Conservation (phyloP, 2,113 vertebrate species). For the Lycaon pictus region DNA sequence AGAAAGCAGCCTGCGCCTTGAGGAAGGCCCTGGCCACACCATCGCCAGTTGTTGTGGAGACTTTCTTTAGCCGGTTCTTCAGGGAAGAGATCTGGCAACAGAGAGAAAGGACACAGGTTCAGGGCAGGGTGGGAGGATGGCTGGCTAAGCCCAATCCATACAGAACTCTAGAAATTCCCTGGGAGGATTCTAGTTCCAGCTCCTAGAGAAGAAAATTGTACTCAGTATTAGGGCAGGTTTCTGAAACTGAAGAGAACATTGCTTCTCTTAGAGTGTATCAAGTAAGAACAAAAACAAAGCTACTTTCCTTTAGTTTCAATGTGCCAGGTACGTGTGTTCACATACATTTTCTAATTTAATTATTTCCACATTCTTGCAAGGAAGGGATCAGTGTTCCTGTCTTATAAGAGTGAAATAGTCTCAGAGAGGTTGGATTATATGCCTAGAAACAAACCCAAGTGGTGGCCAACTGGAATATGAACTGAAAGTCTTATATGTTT, state of each 20-base stretch:
- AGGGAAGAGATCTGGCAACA: slow-evolving; percentile 93
- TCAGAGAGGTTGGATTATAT: background rate
- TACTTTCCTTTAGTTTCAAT: background rate
- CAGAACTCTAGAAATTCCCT: background rate
- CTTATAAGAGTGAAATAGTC: background rate
- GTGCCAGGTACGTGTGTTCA: background rate
- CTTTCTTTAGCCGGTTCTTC: slow-evolving; percentile 97
- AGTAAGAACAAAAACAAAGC: slow-evolving; percentile 45
- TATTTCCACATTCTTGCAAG: background rate
- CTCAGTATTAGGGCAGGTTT: background rate
- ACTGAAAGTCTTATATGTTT: background rate
- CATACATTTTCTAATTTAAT: slow-evolving; percentile 26
- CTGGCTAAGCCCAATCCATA: background rate
- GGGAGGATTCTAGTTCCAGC: background rate
- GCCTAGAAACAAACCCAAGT: background rate
- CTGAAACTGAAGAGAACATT: background rate
- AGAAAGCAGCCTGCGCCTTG: slow-evolving; percentile 96
- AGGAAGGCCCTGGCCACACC: slow-evolving; percentile 97
- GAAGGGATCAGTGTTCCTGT: background rate
- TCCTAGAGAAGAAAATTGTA: background rate
- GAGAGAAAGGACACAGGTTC: slow-evolving; percentile 51
- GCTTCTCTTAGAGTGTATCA: background rate
- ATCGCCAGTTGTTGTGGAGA: slow-evolving; percentile 95
- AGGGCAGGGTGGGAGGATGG: background rate
- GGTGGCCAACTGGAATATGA: background rate